These are phyloP conservation scores for Cetoscarus ocellatus DNA, from an alignment of 2,797 vertebrate species.

Conservation along the genomic window DNA sequence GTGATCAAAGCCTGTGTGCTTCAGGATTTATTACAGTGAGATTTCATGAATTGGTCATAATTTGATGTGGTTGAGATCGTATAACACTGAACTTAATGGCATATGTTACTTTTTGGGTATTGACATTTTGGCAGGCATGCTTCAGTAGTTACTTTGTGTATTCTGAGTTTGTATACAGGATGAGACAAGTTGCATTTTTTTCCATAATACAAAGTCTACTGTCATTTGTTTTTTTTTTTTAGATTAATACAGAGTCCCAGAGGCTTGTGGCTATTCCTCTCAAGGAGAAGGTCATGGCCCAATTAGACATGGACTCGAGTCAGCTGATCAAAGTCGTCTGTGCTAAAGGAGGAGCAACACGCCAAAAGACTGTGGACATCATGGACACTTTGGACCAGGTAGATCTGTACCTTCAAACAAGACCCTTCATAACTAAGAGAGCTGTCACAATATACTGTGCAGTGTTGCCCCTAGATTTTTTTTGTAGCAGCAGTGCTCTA, in stretches of 20 bases:
- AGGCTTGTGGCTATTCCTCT: constrained; percentile 16
- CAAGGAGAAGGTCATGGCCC: constrained; percentile 4
- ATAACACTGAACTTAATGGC: no score
- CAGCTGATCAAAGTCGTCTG: background rate
- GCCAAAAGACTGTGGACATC: background rate
- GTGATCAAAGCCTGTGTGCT: background rate
- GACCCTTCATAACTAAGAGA: no score
- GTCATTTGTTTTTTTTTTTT: background rate
- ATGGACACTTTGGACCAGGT: background rate
- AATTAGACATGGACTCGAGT: background rate
- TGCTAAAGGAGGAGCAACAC: background rate
- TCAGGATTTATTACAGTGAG: background rate
- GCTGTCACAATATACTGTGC: no score
- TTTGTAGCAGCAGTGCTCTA: no score
- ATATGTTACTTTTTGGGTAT: background rate
- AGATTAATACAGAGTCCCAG: constrained; percentile 23
- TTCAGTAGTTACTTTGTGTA: constrained; percentile 3
- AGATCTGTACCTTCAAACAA: background rate
- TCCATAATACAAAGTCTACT: background rate
- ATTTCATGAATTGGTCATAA: background rate
- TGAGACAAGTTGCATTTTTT: background rate
- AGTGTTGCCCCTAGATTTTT: no score
- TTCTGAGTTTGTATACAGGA: background rate
- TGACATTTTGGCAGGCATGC: background rate
- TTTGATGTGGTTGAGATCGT: no score